These are phyloP conservation scores for Ochlodes sylvanus DNA, from an alignment of 2,888 invertebrate genomes.

Conservation along the genomic window DNA sequence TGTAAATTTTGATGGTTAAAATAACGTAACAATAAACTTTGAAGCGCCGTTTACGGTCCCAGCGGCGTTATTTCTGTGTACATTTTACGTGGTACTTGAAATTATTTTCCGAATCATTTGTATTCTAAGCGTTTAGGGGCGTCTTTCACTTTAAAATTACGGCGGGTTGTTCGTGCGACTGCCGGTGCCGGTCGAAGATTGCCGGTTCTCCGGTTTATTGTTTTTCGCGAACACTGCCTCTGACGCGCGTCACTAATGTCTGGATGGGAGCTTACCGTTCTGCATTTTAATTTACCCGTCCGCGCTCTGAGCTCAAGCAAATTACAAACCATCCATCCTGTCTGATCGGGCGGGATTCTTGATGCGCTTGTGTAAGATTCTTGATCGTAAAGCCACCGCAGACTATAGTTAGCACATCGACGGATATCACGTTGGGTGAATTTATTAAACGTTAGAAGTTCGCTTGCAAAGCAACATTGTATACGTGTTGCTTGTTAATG, in stretches of 20 bases:
- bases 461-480: too few relatives aligned
- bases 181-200: constrained; percentile 30
- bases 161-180: constrained; percentile 36
- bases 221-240: constrained; percentile 35
- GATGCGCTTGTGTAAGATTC: constrained; percentile 5
- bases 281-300: constrained; percentile 31
- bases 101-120: constrained; percentile 38
- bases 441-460: not conserved
- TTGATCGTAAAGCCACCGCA: not conserved
- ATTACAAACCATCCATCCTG: constrained; percentile 13
- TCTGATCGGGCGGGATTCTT: constrained; percentile 1
- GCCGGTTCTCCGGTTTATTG: constrained; percentile 38
- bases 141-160: constrained; percentile 36
- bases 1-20: constrained; percentile 5
- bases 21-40: constrained; percentile 7
- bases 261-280: constrained; percentile 31
- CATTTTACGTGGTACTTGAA: constrained; percentile 26
- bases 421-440: not conserved
- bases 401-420: not conserved
- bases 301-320: constrained; percentile 8
- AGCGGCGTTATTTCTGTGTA: constrained; percentile 11
- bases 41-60: not conserved
- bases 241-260: constrained; percentile 37
- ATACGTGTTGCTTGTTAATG: not conserved
- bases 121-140: constrained; percentile 38